Base-by-base conservation (phyloP, 2,113 vertebrate genomes). In the Dinomys branickii region DNA sequence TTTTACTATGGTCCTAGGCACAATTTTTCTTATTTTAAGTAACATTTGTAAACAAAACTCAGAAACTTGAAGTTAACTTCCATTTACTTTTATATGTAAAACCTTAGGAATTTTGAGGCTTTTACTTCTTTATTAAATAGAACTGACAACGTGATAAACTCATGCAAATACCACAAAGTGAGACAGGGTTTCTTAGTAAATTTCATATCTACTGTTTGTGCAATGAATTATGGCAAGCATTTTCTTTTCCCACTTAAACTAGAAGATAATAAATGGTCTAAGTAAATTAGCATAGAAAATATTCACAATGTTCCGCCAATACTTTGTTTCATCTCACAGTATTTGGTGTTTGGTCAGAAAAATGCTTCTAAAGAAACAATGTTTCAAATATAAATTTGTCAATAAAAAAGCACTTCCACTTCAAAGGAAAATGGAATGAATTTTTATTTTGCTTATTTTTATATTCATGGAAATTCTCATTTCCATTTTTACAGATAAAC, bases 401-500 rank as follows among this genome's bases (percentile, higher is more conserved):
- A 65, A 52, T 35, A 67, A 13, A 59, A 93, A 91, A 84, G 3
- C 33, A 86, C 94, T 96, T 93, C 35, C 20, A 61, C 52, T 89
- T 24, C 41, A 93, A 88, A 85, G 78, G 71, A 83, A 96, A 88
- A 56, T 89, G 1, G 95, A 88, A 56, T 89, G 1, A 54, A 24
- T 92, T 87, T 88, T 0, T 88, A 94, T 93, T 93, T 96, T 88
- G 26, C 33, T 88, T 92, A 59, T 59, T 94, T 73, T 88, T 89
- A 50, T 94, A 95, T 94, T 86, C 94, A 96, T 97, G 7, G 33
- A 80, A 84, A 93, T 86, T 94, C 28, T 96, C n/a, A 95, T 93
- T 97, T 96, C 52, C 41, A 73, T 81, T 96, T 81, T 20, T 47
- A 93, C 20, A 96, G 58, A 95, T 93, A 95, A 97, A 47, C n/a